These are phyloP conservation scores for Lycocerus yunnanus DNA, from an alignment of 2,888 invertebrate genomes.

Conservation along the genomic window DNA sequence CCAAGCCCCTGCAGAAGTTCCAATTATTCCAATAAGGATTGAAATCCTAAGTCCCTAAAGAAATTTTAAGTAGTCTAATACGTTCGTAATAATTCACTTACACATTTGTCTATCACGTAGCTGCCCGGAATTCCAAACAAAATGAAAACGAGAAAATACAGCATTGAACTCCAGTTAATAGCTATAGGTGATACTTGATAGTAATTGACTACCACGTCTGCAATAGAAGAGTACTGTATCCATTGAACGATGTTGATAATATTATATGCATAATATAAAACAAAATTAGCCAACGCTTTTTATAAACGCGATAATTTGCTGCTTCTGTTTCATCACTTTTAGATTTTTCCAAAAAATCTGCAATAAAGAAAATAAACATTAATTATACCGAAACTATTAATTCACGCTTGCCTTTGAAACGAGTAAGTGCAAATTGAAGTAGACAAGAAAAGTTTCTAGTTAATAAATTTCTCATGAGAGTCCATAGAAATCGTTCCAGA, in stretches of 20 bases:
- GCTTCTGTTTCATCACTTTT: not conserved
- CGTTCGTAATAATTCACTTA: slow-evolving; percentile 58
- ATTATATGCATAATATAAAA: not conserved
- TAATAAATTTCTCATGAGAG: too few relatives aligned
- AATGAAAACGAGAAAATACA: slow-evolving; percentile 94
- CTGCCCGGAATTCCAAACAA: slow-evolving; percentile 94
- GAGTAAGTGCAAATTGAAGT: too few relatives aligned
- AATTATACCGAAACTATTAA: too few relatives aligned
- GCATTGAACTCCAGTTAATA: slow-evolving; percentile 95
- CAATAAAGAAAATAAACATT: not conserved
- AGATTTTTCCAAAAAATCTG: not conserved
- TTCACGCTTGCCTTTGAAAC: too few relatives aligned
- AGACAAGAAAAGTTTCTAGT: too few relatives aligned
- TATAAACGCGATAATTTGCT: not conserved
- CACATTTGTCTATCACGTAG: slow-evolving; percentile 90
- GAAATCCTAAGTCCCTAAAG: not conserved
- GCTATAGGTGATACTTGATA: slow-evolving; percentile 71
- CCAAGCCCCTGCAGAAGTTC: not conserved
- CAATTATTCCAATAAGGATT: not conserved
- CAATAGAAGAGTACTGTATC: slow-evolving; percentile 93
- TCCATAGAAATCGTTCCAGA: too few relatives aligned
- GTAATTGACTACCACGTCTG: slow-evolving; percentile 76
- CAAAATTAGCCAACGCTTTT: not conserved
- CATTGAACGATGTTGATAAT: slow-evolving; percentile 92
- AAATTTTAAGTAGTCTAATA: not conserved